phyloP scores from a whole-genome alignment of 2,888 invertebrate genomes.

The Anarsia innoxiella region DNA sequence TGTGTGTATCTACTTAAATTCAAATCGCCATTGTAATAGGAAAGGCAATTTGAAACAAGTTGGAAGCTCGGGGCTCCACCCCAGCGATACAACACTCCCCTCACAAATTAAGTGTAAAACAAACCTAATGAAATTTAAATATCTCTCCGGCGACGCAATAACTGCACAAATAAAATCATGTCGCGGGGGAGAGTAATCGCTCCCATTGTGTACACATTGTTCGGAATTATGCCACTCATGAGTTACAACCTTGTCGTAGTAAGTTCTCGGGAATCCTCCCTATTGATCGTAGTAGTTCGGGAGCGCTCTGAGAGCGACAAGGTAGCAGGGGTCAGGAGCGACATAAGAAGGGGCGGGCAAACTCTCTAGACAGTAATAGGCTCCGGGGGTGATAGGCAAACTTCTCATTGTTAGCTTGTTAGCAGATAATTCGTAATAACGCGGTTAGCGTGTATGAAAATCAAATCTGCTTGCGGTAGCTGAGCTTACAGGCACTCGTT shows the following conservation, averaged over 20 bases:
- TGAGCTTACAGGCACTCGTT: constrained; percentile 5
- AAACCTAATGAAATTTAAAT: constrained; percentile 76
- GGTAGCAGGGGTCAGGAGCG: constrained; percentile 42
- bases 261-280: constrained; percentile 22
- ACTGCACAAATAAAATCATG: constrained; percentile 74
- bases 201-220: constrained; percentile 68
- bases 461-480: constrained; percentile 43
- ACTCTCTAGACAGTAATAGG: constrained; percentile 64
- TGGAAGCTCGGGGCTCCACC: constrained; percentile 55
- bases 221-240: constrained; percentile 42
- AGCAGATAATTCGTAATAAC: constrained; percentile 61
- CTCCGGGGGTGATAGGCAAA: constrained; percentile 64
- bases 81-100: constrained; percentile 58
- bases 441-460: constrained; percentile 44
- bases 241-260: constrained; percentile 50
- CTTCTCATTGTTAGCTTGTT: constrained; percentile 71
- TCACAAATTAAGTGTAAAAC: constrained; percentile 76
- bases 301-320: constrained; percentile 39
- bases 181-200: constrained; percentile 68
- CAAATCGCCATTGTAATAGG: constrained; percentile 58
- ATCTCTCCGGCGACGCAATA: constrained; percentile 70
- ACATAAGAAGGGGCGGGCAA: constrained; percentile 59
- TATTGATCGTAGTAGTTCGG: constrained; percentile 12
- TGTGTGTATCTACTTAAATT: constrained; percentile 62
- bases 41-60: constrained; percentile 56